phyloP scores from a whole-genome alignment of 2,113 vertebrate genomes.

The Cisticola juncidis region DNA sequence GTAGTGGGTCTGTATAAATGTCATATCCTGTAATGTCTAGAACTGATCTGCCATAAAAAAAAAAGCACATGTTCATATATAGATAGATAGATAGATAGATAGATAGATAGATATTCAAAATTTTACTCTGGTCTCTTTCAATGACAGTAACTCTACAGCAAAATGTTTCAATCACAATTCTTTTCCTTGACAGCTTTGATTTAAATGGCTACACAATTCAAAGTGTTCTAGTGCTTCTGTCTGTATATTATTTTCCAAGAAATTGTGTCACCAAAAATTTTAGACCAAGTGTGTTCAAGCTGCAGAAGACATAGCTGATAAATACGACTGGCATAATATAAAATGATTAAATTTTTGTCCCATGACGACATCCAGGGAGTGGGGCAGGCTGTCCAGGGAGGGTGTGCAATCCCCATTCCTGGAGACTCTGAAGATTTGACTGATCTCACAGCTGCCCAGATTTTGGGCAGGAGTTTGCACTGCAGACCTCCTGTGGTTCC shows the following conservation, averaged over 20 bases:
- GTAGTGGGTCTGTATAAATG: background rate
- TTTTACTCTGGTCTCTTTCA: background rate
- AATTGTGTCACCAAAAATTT: background rate
- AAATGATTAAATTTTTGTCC: background rate
- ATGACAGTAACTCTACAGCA: background rate
- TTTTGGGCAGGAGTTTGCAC: background rate
- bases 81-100: background rate
- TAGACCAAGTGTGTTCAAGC: background rate
- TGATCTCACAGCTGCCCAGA: background rate
- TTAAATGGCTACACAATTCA: background rate
- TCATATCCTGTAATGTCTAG: background rate
- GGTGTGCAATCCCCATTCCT: background rate
- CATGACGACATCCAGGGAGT: background rate
- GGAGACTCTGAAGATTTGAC: accelerated
- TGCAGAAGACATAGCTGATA: background rate
- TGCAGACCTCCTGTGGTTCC: background rate
- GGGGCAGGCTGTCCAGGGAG: background rate
- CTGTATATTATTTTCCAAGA: background rate
- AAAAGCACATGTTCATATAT: background rate
- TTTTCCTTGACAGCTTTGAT: background rate
- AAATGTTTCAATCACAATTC: background rate
- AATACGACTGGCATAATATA: background rate
- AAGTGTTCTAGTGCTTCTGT: background rate
- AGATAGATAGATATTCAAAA: background rate
- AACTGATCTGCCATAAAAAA: background rate